Base-by-base conservation (phyloP, 1,140 invertebrate species). In the Nomia melanderi region DNA sequence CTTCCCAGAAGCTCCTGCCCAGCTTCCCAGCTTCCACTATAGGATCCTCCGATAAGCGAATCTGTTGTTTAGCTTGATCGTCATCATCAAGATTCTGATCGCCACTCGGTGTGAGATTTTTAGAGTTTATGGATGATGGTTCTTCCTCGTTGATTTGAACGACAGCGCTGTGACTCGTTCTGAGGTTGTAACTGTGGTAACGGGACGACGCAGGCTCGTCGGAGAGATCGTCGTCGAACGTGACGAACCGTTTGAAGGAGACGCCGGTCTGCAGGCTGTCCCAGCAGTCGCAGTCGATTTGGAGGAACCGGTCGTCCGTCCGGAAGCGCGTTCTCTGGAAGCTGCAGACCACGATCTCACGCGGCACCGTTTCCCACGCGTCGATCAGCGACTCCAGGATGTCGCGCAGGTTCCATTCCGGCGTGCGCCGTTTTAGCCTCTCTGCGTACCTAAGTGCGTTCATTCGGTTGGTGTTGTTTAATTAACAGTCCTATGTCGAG, bases 311-410 rank as follows among this genome's bases (percentile, higher is more conserved):
- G 29, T 88, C 77, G 74, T 90, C 90, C 11, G 71, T 77, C 4
- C 89, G 79, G 64, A 91, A 90, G 50, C 78, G 86, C 8, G 89
- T 89, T 31, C 85, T 84, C 62, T 90, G 89, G 63, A 91, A 90
- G 71, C 84, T 85, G 23, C 81, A 82, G 50, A 91, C 76, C 64
- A 91, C 86, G 39, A 89, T 59, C 33, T 91, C 87, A 9, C 72
- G 78, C 2, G 88, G 77, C 56, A 90, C 71, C 44, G 81, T 63
- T 25, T 65, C 59, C 89, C 89, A 91, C 1, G 87, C 82, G 6
- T 88, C 53, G 53, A 85, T 33, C 50, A 91, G 33, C 1, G 77
- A 83, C 27, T 83, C 39, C 6, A 81, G 57, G 29, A 87, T 86
- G 8, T 85, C 85, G 31, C 85, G 76, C 4, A 79, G 67, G 25